These are phyloP conservation scores for Aricia artaxerxes DNA, from an alignment of 2,888 invertebrate genomes.

Conservation along the genomic window DNA sequence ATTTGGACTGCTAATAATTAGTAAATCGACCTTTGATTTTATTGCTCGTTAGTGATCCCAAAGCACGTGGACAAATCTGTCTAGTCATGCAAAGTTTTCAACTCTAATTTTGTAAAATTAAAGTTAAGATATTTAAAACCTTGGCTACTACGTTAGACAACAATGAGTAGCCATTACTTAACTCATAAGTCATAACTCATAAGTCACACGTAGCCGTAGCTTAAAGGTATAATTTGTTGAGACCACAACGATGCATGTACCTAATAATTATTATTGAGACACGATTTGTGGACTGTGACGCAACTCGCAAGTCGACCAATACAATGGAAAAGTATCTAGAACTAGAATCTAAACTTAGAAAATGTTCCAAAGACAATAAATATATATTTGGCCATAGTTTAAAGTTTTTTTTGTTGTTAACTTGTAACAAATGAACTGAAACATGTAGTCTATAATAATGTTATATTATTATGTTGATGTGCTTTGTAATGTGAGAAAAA, in stretches of 20 bases:
- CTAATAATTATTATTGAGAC: background rate
- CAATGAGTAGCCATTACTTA: background rate
- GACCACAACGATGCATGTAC: constrained; percentile 4
- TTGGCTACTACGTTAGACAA: background rate
- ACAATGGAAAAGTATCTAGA: background rate
- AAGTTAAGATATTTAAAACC: background rate
- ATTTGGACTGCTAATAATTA: background rate
- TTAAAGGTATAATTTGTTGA: background rate
- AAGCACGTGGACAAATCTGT: background rate
- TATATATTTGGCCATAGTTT: too few relatives aligned
- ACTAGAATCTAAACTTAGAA: background rate
- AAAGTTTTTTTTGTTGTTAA: background rate
- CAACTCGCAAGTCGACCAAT: background rate
- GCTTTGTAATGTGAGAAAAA: background rate
- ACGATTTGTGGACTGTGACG: constrained; percentile 6
- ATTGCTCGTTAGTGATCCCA: too few relatives aligned
- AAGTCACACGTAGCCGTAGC: background rate
- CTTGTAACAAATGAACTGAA: background rate
- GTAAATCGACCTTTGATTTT: background rate
- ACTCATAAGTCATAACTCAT: background rate
- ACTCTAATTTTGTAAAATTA: background rate
- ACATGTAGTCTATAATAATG: too few relatives aligned
- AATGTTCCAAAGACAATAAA: background rate
- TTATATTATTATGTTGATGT: background rate
- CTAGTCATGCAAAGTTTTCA: background rate